Base-by-base conservation (phyloP, 2,888 invertebrate genomes). In the Podotricha telesiphe region DNA sequence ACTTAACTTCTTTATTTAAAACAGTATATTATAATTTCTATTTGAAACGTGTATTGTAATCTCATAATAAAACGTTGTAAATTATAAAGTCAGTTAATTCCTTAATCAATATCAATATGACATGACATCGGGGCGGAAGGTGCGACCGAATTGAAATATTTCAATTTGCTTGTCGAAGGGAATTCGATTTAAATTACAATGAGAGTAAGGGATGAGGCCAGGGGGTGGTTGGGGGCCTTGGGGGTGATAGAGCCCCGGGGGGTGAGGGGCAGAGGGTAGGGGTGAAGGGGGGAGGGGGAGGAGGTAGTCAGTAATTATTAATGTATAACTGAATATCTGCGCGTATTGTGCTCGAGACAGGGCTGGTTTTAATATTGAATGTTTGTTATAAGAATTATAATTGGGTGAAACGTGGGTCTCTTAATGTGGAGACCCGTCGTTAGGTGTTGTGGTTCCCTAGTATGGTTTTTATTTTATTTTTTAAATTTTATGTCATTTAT, bases 151-250 rank as follows among this genome's bases (percentile, higher is more conserved):
- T 90, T 89, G 90, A 90, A 90, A 91, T 91, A 92, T 92, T 92
- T 91, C 91, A 90, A 92, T 92, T 90, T 89, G 83, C 86, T 88
- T 88, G 90, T 88, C 85, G 89, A 79, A 85, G 86, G 87, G 90
- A 90, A 91, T 90, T 89, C 90, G 83, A 91, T 91, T 91, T 91
- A 91, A 91, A 91, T 91, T 89, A 91, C 91, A 92, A 91, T 91
- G 89, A 87, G 87, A 78, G 76, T 72, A 76, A 71, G 70, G 69
- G 75, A 69, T 63, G 74, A 72, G 69, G 63, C 71, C 61, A 70
- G 55, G 62, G 69, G 58, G 69, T 71, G 68, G 73, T 20, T 69
- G 59, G 66, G 66, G 71, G 47, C 19, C 42, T 37, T 8, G 37
- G n/a, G 73, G 72, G 68, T 28, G 28, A 6, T 4, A 28, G 28